Base-by-base conservation (phyloP, 2,888 invertebrate genomes). In the Nomada fucata region DNA sequence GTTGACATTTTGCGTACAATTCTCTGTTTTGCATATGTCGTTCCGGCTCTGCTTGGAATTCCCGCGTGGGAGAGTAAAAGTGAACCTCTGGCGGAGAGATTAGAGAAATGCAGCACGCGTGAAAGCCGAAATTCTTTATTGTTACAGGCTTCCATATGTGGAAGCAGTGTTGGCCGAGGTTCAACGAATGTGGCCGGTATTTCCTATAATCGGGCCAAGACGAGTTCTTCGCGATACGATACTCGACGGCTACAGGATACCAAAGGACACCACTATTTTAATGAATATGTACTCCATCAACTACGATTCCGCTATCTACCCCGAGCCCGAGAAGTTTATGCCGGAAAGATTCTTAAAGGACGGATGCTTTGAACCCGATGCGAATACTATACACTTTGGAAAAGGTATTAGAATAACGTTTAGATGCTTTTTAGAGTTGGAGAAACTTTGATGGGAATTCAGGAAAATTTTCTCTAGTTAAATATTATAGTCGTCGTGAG, bases 261-360 rank as follows among this genome's bases (percentile, higher is more conserved):
- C 95, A 0, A 94, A 95, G 90, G 94, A 95, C 75, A 91, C 95
- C 0, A 94, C 94, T 0, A 88, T 96, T 18, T 89, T 96, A 11
- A 94, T 95, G 0, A 95, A 95, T 68, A 52, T 95, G 23, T 94
- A 95, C 86, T 95, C 95, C 1, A 94, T 96, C 7, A 94, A 95
- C 86, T 94, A 95, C 91, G 95, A 96, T 88, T 92, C 94, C 42
- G 89, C 94, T 0, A 94, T 95, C 77, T 96, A 96, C 95, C 93
- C 94, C 0, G 95, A 96, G 86, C 96, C 96, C 0, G 93, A 95
- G 42, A 92, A 88, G 2, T 96, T 96, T 89, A 94, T 95, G 3
- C 96, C 96, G 0, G 96, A 96, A 89, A 94, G 96, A 83, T 96
- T 96, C 89, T 89, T 96, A 10, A 89, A 92, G 70, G 75, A 92